Evolutionary conservation across 2,797 vertebrate genomes (phyloP), one percentile per base, ranked within the genome.

Genomic region (Tokudaia tokunoshimensis): DNA sequence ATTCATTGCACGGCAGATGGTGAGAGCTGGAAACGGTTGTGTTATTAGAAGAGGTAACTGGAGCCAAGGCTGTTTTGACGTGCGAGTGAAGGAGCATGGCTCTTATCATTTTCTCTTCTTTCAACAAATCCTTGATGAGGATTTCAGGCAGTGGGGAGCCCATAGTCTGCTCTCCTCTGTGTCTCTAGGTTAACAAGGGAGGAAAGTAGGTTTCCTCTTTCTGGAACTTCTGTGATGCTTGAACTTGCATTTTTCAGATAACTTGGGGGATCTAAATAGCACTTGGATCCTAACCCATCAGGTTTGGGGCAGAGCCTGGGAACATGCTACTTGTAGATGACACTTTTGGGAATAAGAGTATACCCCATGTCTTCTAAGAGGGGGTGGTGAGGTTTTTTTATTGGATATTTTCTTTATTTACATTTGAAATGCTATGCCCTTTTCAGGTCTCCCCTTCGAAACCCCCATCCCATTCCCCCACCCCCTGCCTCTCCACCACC

Each of bases 111-210:
- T 93, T 59, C 87, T 95, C 80, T 61, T 82, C 8, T 93, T 95
- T 92, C 89, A 81, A 74, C 57, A 89, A 95, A 95, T 86, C 88
- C 59, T 29, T 70, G 89, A 92, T 26, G 61, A 89, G 29, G 34
- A 52, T 90, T 86, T 81, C 61, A 14, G 26, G 72, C 11, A 52
- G 78, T 41, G 57, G 78, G 41, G 24, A 90, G 55, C 61, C 37
- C 79, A 44, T 0, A 44, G 83, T 63, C 4, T 37, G 52, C 57
- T 72, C 76, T 61, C 15, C 13, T 24, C 4, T 52, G 72, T 24
- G 29, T 72, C 52, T n/a, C 55, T 52, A 52, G 55, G 84, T 81
- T 57, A n/a, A 52, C 19, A 34, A 8, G 92, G 55, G 14, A 14
- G 29, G 63, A 50, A 37, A 75, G 44, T 47, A 3, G n/a, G 29